Evolutionary conservation across 1,140 invertebrate species (phyloP).

Genomic region (Phocides pigmalion): DNA sequence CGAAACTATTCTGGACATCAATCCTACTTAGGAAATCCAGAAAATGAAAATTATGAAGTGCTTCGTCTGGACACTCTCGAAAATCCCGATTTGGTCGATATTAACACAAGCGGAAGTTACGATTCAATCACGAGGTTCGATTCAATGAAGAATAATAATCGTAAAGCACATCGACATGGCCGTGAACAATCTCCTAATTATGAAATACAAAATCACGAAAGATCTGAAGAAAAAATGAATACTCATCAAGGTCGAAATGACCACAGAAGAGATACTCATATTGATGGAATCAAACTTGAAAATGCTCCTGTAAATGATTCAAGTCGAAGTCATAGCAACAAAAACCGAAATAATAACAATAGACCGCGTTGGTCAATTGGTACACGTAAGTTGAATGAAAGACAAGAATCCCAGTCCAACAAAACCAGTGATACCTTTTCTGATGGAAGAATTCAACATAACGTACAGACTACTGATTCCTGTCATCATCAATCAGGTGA

Average conservation of each 20-base stretch:
- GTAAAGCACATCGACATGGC: background rate
- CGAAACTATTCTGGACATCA: background rate
- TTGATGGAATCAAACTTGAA: background rate
- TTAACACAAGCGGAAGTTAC: background rate
- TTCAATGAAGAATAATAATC: background rate
- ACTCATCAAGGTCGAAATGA: background rate
- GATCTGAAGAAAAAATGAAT: background rate
- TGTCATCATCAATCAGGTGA: background rate
- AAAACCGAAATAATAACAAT: background rate
- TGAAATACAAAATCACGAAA: background rate
- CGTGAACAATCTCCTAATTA: background rate
- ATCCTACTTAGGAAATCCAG: slow-evolving; percentile 3
- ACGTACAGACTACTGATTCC: background rate
- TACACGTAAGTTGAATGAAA: background rate
- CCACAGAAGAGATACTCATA: background rate
- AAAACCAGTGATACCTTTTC: background rate
- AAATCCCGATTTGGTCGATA: background rate
- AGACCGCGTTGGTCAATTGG: background rate
- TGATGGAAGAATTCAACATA: background rate
- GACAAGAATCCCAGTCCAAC: background rate
- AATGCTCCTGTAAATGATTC: background rate
- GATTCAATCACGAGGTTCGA: background rate
- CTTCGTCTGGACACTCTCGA: background rate
- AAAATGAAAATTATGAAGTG: background rate
- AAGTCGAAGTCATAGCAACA: background rate